Evolutionary conservation across 2,888 invertebrate genomes (phyloP).

Genomic region (Drosophila kanekoi): DNA sequence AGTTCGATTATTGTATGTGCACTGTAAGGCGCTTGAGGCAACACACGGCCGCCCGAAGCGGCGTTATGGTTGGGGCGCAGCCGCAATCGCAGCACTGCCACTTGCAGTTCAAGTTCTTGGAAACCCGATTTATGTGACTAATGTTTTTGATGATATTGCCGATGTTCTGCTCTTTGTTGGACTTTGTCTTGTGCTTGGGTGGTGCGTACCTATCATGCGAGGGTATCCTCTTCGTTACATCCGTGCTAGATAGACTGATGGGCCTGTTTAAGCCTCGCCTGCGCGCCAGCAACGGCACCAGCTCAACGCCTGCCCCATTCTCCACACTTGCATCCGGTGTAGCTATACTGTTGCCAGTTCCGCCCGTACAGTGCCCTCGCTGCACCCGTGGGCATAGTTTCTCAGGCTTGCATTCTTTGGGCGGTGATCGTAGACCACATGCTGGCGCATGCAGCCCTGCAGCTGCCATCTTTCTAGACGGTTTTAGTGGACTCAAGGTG

Average conservation of each 20-base stretch:
- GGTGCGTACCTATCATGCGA: constrained; percentile 85
- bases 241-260: constrained; percentile 86
- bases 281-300: constrained; percentile 91
- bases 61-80: constrained; percentile 48
- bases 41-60: constrained; percentile 67
- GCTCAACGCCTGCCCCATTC: constrained; percentile 88
- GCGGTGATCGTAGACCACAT: constrained; percentile 33
- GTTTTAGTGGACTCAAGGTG: constrained; percentile 65
- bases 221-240: constrained; percentile 86
- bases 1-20: constrained; percentile 82
- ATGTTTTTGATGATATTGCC: constrained; percentile 75
- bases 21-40: constrained; percentile 85
- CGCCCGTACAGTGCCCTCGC: constrained; percentile 53
- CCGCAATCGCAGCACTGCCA: constrained; percentile 69
- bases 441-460: constrained; percentile 12
- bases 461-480: constrained; percentile 38
- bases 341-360: constrained; percentile 39
- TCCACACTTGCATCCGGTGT: constrained; percentile 30
- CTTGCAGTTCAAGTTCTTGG: constrained; percentile 72
- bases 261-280: constrained; percentile 87
- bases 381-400: constrained; percentile 76
- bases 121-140: constrained; percentile 69
- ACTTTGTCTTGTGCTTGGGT: constrained; percentile 76
- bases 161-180: constrained; percentile 65
- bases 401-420: constrained; percentile 54